Percentiles rank a stretch among this genome's conserved stretches.
Evolutionary conservation across 2,888 invertebrate species (phyloP).

Genomic region (Noctua comes): DNA sequence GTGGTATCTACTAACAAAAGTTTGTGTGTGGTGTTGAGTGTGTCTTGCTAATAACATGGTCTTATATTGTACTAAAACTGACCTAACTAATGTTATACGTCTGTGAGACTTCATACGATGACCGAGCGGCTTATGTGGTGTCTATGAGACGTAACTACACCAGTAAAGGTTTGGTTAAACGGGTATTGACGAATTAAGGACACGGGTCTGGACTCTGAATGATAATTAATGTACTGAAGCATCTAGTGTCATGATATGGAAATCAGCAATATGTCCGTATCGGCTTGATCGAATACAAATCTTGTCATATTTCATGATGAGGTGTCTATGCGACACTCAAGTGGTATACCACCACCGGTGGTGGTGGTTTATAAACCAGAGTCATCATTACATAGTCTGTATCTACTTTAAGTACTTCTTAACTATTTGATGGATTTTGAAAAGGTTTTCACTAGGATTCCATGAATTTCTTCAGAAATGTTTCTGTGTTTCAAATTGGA

Average conservation of each 20-base stretch:
- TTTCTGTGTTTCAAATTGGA: neutral
- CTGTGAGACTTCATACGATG: neutral
- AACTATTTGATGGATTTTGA: neutral
- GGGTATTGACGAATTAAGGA: neutral
- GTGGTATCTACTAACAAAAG: constrained; percentile 34
- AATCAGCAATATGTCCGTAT: neutral
- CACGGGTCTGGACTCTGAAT: neutral
- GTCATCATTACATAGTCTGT: neutral
- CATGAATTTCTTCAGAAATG: neutral
- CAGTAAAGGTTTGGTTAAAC: neutral
- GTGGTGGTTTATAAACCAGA: too few relatives aligned
- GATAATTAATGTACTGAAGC: neutral
- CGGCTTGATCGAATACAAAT: neutral
- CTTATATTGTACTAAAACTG: constrained; percentile 4
- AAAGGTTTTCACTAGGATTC: neutral
- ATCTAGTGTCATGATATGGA: too few relatives aligned
- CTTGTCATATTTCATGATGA: neutral
- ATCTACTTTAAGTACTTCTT: neutral
- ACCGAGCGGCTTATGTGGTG: neutral
- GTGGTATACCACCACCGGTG: too few relatives aligned
- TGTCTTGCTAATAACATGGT: constrained; percentile 28
- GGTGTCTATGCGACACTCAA: neutral
- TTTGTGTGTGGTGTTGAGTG: constrained; percentile 45
- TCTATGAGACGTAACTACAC: neutral
- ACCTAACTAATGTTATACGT: neutral